A percentile compares a stretch with the other conserved stretches of the same genome.
phyloP scores from a whole-genome alignment of 92 coral and sea anemone genomes.

The Anthopleura xanthogrammica region DNA sequence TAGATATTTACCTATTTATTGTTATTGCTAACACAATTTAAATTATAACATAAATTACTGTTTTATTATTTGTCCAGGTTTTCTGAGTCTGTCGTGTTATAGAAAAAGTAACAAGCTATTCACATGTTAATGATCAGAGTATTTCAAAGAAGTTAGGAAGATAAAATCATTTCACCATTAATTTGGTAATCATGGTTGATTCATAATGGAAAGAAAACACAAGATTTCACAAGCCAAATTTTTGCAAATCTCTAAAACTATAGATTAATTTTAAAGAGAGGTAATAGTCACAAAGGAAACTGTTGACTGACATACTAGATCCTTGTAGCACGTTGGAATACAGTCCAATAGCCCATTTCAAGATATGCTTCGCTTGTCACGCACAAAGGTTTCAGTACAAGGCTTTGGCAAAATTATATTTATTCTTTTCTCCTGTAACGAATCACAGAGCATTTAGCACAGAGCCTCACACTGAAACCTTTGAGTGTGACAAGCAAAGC shows the following conservation, averaged over 20 bases:
- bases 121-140: not conserved
- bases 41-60: not conserved
- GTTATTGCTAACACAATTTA: not conserved
- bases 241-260: not conserved
- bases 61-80: conserved; percentile 1
- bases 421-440: too few species aligned
- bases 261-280: not conserved
- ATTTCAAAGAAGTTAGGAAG: not conserved
- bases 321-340: too few species aligned
- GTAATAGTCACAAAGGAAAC: not conserved
- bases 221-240: not conserved
- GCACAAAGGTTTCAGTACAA: too few species aligned
- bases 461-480: too few species aligned
- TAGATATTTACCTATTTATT: not conserved
- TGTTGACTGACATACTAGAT: not conserved
- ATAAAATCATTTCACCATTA: not conserved
- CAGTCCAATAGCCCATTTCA: too few species aligned
- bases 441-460: too few species aligned
- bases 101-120: not conserved
- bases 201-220: not conserved
- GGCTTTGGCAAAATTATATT: too few species aligned
- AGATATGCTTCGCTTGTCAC: too few species aligned
- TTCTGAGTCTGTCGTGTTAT: not conserved
- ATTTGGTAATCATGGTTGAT: not conserved
- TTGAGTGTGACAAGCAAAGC: too few species aligned